Evolutionary conservation across 2,797 vertebrate species (phyloP).

Genomic region (Lates japonicus): DNA sequence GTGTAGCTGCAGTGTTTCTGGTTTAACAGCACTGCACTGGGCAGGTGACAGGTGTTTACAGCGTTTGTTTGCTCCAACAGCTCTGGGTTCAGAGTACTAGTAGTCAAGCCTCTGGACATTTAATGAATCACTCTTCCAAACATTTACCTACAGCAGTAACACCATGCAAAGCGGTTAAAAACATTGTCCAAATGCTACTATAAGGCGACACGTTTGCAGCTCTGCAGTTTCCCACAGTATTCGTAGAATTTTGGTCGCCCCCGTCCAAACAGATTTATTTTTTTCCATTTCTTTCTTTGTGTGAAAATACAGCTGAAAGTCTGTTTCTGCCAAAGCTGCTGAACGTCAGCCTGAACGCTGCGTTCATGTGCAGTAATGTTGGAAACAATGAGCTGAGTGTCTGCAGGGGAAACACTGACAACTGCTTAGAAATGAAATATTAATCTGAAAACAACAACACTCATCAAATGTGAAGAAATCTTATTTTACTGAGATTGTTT

Average conservation of each 20-base stretch:
- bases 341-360: not conserved
- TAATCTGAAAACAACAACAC: slow-evolving; percentile 26
- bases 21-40: too few relatives aligned
- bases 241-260: not conserved
- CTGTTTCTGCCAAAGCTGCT: slow-evolving; percentile 7
- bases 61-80: too few relatives aligned
- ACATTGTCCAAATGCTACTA: not conserved
- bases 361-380: not conserved
- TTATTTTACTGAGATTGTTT: not conserved
- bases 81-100: too few relatives aligned
- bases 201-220: not conserved
- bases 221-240: slow-evolving; percentile 31
- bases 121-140: too few relatives aligned
- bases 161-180: not conserved
- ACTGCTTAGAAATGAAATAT: not conserved
- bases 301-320: slow-evolving; percentile 29
- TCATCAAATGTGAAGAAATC: not conserved
- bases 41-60: too few relatives aligned
- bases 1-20: too few relatives aligned
- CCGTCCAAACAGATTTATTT: slow-evolving; percentile 36
- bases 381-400: not conserved
- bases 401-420: not conserved
- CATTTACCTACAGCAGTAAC: not conserved
- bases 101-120: too few relatives aligned
- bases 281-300: slow-evolving; percentile 7